Base-by-base conservation (phyloP, 2,888 invertebrate genomes). In the Liopterus haemorrhoidalis region DNA sequence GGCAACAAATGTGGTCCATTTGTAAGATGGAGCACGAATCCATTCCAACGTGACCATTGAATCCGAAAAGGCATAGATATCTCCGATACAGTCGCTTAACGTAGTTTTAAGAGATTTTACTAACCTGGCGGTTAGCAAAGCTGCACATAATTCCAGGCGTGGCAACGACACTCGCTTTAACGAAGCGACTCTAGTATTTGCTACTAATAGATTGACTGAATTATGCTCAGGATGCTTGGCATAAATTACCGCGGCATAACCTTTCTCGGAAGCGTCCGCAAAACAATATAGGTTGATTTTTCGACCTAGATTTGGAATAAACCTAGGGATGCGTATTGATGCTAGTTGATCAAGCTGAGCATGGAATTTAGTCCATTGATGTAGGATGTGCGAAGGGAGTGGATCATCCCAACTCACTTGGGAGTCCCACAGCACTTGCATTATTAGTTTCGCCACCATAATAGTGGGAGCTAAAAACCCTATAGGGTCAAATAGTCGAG, bases 401-500 rank as follows among this genome's bases (percentile, higher is more conserved):
- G 22, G 22, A 11, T 6, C 22, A 14, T 35, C 20, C 35, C 35
- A 35, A 35, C 12, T 12, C 5, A 19, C 8, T 14, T 21, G 20
- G 21, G 20, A 20, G n/a, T 20, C 14, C 35, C 35, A 35, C n/a
- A 35, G 11, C 14, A 21, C 20, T 33, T 56, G 55, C 5, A 54
- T 40, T 18, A 54, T 16, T 14, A 51, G 27, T 39, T 54, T 56
- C 8, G 51, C 50, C 14, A 24, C 24, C 5, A 54, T 14, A n/a
- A 41, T 40, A 2, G 35, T 8, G 4, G 50, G 51, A 5, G 41
- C 31, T 4, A 51, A 12, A 43, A 41, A 49, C n/a, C 51, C 49
- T 1, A 48, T 33, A 5, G 52, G 52, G 38, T 52, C 52, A 11
- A 40, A 54, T 32, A 41, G 33, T 30, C 20, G 43, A 24, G 46